A percentile compares a stretch with the other conserved stretches of the same genome.
Evolutionary conservation across 64 coral and sea anemone genomes (phyloP).

Genomic region (Platygyra sinensis): DNA sequence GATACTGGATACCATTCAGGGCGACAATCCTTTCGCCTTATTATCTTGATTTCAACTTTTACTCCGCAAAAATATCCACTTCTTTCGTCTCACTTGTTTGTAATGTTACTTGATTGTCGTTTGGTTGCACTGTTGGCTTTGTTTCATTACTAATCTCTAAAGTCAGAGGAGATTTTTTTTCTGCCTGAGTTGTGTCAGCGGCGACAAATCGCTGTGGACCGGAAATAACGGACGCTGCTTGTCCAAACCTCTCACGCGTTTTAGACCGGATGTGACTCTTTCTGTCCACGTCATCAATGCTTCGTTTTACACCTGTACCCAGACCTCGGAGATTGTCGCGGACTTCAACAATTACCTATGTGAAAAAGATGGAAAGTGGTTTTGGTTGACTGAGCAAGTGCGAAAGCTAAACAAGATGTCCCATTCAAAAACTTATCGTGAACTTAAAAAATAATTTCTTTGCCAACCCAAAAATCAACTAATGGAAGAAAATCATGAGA

Average conservation of each 20-base stretch:
- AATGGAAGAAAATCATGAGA: too few species aligned
- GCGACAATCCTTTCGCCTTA: background rate
- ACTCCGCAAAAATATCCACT: constrained; percentile 35
- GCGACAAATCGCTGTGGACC: constrained; percentile 14
- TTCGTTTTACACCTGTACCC: constrained; percentile 62
- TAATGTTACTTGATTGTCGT: background rate
- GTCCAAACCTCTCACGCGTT: constrained; percentile 61
- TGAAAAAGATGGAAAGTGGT: background rate
- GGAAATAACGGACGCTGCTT: background rate
- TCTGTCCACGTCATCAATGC: constrained; percentile 38
- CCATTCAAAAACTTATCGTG: background rate
- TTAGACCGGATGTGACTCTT: constrained; percentile 59
- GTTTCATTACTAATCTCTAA: background rate
- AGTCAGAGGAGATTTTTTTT: background rate
- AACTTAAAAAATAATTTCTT: too few species aligned
- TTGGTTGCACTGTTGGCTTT: background rate
- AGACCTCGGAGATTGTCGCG: constrained; percentile 63
- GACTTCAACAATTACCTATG: constrained; percentile 66
- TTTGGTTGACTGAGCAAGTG: background rate
- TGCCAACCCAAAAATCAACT: too few species aligned
- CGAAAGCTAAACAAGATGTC: background rate
- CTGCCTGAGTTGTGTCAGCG: background rate
- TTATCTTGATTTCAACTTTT: background rate
- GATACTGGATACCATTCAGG: background rate
- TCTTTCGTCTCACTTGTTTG: background rate